Percentiles rank a stretch among this genome's conserved stretches.
Conservation (phyloP, 2,113 vertebrate genomes). For the Hemiscyllium ocellatum region DNA sequence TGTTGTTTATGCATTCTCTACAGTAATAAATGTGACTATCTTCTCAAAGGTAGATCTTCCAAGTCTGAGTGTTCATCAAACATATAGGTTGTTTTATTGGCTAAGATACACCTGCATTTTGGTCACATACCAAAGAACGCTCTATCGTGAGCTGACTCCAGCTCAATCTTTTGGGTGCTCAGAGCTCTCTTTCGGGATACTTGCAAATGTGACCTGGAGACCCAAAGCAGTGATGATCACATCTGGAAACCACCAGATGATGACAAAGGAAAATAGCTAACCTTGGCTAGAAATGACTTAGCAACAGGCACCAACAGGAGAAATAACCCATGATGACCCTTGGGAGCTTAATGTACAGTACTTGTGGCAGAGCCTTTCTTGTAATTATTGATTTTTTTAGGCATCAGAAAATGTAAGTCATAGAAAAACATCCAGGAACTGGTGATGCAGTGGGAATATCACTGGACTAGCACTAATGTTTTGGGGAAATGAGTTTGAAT, state of each 20-base stretch:
- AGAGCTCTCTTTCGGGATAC: not conserved
- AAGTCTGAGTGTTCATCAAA: too few relatives aligned
- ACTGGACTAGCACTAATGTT: too few relatives aligned
- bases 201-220: not conserved
- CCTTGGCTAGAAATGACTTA: not conserved
- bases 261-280: not conserved
- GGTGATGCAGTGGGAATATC: too few relatives aligned
- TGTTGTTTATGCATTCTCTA: not conserved
- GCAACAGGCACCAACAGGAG: too few relatives aligned
- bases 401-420: not conserved
- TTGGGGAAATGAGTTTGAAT: too few relatives aligned
- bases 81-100: too few relatives aligned
- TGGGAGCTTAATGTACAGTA: not conserved
- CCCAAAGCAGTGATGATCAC: not conserved
- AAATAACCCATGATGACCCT: too few relatives aligned
- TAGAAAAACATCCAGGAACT: too few relatives aligned
- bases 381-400: not conserved
- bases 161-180: not conserved
- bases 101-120: not conserved
- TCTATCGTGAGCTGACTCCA: not conserved
- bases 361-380: not conserved
- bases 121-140: not conserved
- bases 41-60: too few relatives aligned
- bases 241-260: not conserved
- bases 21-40: not conserved